These are phyloP conservation scores for Solenodon paradoxus DNA, from an alignment of 2,113 vertebrate species.

Conservation along the genomic window DNA sequence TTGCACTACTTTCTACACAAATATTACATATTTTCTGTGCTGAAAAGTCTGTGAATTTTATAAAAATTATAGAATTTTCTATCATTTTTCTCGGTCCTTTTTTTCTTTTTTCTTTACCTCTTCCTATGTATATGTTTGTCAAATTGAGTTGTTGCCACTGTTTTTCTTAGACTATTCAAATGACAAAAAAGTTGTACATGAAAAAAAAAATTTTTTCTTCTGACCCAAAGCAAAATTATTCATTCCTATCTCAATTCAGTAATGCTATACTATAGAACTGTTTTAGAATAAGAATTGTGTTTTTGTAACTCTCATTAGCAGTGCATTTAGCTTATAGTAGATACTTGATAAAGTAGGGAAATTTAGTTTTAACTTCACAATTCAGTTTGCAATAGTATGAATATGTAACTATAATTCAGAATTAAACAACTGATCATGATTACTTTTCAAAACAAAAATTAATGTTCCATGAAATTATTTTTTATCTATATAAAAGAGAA, in stretches of 20 bases:
- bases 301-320: not conserved
- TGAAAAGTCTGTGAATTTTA: not conserved
- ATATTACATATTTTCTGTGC: no score
- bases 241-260: not conserved
- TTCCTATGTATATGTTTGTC: not conserved
- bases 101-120: not conserved
- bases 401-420: not conserved
- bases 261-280: not conserved
- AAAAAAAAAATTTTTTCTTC: not conserved
- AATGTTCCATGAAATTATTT: not conserved
- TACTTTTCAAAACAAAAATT: not conserved
- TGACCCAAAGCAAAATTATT: not conserved
- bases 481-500: not conserved
- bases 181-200: not conserved
- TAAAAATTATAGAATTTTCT: not conserved
- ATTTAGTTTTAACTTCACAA: not conserved
- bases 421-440: not conserved
- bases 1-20: not conserved
- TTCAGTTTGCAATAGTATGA: not conserved
- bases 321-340: not conserved
- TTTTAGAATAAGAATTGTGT: not conserved
- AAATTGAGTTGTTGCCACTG: not conserved
- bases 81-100: not conserved
- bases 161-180: not conserved
- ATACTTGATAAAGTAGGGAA: not conserved